Percentiles rank a stretch among this genome's conserved stretches.
phyloP scores from a whole-genome alignment of 2,797 vertebrate genomes.

The Acanthopagrus latus region DNA sequence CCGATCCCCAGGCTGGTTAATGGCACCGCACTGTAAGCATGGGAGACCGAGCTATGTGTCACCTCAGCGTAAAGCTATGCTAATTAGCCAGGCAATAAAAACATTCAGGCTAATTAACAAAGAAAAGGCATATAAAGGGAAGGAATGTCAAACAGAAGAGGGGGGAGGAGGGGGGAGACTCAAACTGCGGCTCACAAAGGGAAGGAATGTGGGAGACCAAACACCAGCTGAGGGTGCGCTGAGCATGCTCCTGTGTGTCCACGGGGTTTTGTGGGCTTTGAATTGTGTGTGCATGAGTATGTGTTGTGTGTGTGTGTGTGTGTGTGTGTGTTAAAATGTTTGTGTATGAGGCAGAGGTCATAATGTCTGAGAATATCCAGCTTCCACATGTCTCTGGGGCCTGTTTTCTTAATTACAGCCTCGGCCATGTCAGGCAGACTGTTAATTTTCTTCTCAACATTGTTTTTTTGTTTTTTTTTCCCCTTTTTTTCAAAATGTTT shows the following conservation, averaged over 20 bases:
- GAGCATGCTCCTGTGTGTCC: conserved; percentile 33
- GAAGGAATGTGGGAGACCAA: conserved; percentile 64
- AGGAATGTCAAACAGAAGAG: conserved; percentile 66
- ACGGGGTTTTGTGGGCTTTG: background rate
- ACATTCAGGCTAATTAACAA: conserved; percentile 73
- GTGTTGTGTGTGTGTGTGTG: conserved; percentile 2
- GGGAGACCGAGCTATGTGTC: conserved; percentile 67
- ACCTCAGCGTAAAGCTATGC: conserved; percentile 69
- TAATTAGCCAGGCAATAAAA: conserved; percentile 77
- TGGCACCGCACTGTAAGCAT: conserved; percentile 35
- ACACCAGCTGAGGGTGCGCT: conserved; percentile 59
- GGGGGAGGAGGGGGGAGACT: background rate
- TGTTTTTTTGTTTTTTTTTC: background rate
- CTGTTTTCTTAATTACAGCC: conserved; percentile 36
- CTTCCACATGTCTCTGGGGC: conserved; percentile 13
- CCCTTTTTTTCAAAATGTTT: no score
- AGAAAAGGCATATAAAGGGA: conserved; percentile 61
- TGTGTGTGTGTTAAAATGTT: conserved; percentile 19
- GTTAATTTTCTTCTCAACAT: background rate
- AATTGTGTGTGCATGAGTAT: conserved; percentile 4
- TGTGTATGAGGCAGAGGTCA: conserved; percentile 34
- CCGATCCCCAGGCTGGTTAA: conserved; percentile 31
- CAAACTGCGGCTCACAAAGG: conserved; percentile 58
- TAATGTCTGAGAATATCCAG: conserved; percentile 34
- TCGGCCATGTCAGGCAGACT: conserved; percentile 4